phyloP scores from a whole-genome alignment of 2,113 vertebrate genomes.

The Myocastor coypus region DNA sequence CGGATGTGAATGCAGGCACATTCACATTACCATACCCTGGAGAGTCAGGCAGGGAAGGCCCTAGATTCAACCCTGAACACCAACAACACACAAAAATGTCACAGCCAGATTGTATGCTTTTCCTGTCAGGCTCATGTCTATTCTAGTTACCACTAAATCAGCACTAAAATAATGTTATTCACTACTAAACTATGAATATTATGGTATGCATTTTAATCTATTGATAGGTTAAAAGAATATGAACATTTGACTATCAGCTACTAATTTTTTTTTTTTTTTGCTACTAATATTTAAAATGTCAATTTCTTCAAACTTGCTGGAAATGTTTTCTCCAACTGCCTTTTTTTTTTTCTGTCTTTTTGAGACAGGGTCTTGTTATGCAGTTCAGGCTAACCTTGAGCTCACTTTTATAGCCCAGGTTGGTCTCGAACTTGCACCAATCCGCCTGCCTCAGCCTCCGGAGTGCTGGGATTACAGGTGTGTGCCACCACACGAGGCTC shows the following conservation, averaged over 20 bases:
- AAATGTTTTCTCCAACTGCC: background rate
- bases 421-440: too few species aligned
- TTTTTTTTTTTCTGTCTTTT: too few species aligned
- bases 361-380: too few species aligned
- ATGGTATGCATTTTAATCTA: background rate
- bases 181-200: background rate
- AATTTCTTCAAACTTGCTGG: background rate
- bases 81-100: background rate
- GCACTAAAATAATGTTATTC: background rate
- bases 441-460: too few species aligned
- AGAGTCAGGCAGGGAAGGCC: background rate
- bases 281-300: background rate
- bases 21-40: background rate
- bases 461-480: too few species aligned
- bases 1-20: too few species aligned
- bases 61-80: background rate
- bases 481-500: too few species aligned
- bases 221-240: slow-evolving; percentile 1
- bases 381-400: too few species aligned
- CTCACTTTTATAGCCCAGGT: too few species aligned
- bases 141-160: background rate
- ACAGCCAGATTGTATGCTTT: background rate
- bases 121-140: background rate
- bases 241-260: background rate
- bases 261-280: too few species aligned